These are phyloP conservation scores for Sipha maydis DNA, from an alignment of 2,888 invertebrate species.

Conservation along the genomic window DNA sequence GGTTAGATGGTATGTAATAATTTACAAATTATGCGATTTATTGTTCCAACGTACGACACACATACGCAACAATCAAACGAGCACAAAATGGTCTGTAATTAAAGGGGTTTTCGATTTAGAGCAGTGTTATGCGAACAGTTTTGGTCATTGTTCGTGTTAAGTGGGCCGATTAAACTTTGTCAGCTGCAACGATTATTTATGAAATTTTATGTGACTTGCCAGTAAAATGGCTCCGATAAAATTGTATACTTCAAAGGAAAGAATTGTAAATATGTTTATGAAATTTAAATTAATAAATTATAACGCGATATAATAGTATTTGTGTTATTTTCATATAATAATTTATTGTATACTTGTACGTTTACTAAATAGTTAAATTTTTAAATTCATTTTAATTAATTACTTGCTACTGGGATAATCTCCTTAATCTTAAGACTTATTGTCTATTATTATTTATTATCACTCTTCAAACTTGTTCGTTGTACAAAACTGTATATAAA, in stretches of 20 bases:
- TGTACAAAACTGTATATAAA: too few species aligned
- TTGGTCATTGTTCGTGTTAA: slow-evolving; percentile 58
- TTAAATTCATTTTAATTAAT: too few species aligned
- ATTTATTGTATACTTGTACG: too few species aligned
- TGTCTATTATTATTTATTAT: too few species aligned
- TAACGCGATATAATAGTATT: not conserved
- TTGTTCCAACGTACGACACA: not conserved
- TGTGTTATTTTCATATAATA: too few species aligned
- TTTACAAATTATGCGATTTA: slow-evolving; percentile 43
- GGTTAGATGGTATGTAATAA: slow-evolving; percentile 7
- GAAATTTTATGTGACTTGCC: slow-evolving; percentile 19
- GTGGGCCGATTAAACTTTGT: slow-evolving; percentile 53
- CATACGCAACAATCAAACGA: slow-evolving; percentile 34
- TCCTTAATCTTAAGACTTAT: too few species aligned
- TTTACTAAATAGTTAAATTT: too few species aligned
- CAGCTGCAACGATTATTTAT: slow-evolving; percentile 34
- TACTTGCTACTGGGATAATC: too few species aligned
- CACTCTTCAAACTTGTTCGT: too few species aligned
- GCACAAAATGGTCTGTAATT: slow-evolving; percentile 50
- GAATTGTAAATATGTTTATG: not conserved
- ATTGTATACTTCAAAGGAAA: not conserved
- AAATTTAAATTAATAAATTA: not conserved
- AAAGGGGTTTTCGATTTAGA: slow-evolving; percentile 39
- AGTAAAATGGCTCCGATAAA: not conserved
- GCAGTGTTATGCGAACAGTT: not conserved